Conservation (phyloP, 2,797 vertebrate genomes). For the Lepus townsendii region DNA sequence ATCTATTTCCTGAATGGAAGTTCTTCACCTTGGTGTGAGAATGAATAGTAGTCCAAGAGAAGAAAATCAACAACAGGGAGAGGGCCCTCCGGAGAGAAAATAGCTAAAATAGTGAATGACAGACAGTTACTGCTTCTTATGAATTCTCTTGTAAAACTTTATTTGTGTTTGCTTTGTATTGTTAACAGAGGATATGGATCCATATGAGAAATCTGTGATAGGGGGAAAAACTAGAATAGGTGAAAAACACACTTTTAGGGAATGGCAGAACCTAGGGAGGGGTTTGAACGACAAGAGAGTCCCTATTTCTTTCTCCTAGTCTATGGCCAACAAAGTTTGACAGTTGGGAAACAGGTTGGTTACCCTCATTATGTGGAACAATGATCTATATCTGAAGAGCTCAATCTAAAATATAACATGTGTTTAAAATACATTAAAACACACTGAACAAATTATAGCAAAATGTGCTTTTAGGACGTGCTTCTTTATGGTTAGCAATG, state of each 20-base stretch:
- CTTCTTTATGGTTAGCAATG: background rate
- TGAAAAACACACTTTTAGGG: background rate
- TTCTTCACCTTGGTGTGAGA: background rate
- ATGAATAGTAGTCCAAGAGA: background rate
- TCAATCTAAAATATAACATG: background rate
- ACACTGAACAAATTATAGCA: background rate
- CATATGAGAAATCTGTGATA: slow-evolving; percentile 31
- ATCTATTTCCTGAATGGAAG: background rate
- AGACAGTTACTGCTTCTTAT: background rate
- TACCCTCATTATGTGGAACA: background rate
- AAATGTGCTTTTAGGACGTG: slow-evolving; percentile 14
- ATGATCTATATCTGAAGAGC: background rate
- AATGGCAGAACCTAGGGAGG: background rate
- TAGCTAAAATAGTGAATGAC: background rate
- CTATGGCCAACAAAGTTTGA: slow-evolving; percentile 23
- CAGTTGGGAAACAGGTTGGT: background rate
- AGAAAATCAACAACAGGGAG: background rate
- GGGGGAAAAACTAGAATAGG: background rate
- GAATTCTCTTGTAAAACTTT: background rate
- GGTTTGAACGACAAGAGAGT: background rate
- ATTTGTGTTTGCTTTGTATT: background rate
- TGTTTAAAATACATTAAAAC: slow-evolving; percentile 41
- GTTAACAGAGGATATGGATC: background rate
- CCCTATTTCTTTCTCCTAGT: background rate
- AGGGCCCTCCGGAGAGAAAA: background rate